Percentiles rank a stretch among this genome's conserved stretches.
phyloP scores from a whole-genome alignment of 1,140 invertebrate genomes.

The Archivesica marissinica region DNA sequence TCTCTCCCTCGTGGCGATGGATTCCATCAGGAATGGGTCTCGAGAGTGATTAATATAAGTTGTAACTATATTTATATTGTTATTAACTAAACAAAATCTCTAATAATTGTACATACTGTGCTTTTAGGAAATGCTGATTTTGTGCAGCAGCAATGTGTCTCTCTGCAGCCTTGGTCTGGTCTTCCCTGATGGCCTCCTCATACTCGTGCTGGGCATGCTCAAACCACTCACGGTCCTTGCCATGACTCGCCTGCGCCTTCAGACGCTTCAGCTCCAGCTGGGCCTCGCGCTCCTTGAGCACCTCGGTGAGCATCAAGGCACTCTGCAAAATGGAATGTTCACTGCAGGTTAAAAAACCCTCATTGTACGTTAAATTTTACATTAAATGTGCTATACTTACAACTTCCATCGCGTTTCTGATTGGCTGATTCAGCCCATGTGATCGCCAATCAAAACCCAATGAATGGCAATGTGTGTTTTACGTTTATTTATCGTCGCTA shows the following conservation, averaged over 20 bases:
- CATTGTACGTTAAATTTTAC: no score
- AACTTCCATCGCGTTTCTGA: no score
- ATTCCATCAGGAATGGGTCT: no score
- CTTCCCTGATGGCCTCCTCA: conserved; percentile 77
- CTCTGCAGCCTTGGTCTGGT: conserved; percentile 75
- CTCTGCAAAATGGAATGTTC: conserved; percentile 79
- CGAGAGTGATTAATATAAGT: no score
- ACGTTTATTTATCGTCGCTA: no score
- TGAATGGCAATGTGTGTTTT: no score
- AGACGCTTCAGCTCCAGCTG: conserved; percentile 83
- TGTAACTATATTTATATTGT: no score
- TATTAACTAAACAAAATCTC: background rate
- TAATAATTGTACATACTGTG: conserved; percentile 77
- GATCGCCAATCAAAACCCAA: no score
- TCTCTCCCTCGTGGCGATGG: no score
- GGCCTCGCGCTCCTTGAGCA: conserved; percentile 84
- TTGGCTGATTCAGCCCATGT: no score
- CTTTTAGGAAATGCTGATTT: conserved; percentile 76
- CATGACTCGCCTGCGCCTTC: conserved; percentile 73
- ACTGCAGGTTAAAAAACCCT: no score
- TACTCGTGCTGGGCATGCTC: conserved; percentile 70
- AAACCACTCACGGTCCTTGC: conserved; percentile 76
- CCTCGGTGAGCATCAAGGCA: conserved; percentile 83
- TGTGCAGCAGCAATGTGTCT: conserved; percentile 72
- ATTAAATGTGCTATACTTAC: no score